phyloP scores from a whole-genome alignment of 2,113 vertebrate genomes.

The Grammomys surdaster region DNA sequence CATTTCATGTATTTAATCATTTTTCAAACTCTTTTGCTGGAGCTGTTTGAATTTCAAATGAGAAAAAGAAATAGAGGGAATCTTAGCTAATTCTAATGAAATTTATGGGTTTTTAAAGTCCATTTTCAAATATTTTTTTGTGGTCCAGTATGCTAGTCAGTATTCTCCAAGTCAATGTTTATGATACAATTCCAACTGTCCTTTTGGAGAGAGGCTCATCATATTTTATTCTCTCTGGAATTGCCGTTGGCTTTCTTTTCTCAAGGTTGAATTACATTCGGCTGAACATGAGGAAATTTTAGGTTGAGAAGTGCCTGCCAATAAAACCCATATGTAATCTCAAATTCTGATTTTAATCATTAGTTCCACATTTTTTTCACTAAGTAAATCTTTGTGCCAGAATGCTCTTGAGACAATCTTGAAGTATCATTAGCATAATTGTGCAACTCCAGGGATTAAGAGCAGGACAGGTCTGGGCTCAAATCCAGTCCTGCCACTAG shows the following conservation, averaged over 20 bases:
- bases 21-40: conserved; percentile 48
- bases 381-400: conserved; percentile 63
- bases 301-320: conserved; percentile 54
- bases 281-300: conserved; percentile 63
- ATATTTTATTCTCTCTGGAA: not conserved
- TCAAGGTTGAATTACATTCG: conserved; percentile 57
- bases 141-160: not conserved
- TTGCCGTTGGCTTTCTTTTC: conserved; percentile 27
- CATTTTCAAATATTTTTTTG: conserved; percentile 21
- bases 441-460: conserved; percentile 28
- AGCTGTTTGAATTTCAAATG: conserved; percentile 60
- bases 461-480: conserved; percentile 44
- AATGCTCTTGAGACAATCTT: conserved; percentile 55
- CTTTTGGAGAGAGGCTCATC: not conserved
- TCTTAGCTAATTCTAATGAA: conserved; percentile 44
- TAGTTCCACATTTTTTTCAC: conserved; percentile 63
- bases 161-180: conserved; percentile 10
- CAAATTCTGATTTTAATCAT: conserved; percentile 74
- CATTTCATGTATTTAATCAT: conserved; percentile 35
- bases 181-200: conserved; percentile 38
- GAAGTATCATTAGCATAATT: conserved; percentile 59
- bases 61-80: not conserved
- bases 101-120: conserved; percentile 51
- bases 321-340: conserved; percentile 68
- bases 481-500: conserved; percentile 54